Conservation (phyloP, 2,797 vertebrate genomes). For the Myripristis murdjan region DNA sequence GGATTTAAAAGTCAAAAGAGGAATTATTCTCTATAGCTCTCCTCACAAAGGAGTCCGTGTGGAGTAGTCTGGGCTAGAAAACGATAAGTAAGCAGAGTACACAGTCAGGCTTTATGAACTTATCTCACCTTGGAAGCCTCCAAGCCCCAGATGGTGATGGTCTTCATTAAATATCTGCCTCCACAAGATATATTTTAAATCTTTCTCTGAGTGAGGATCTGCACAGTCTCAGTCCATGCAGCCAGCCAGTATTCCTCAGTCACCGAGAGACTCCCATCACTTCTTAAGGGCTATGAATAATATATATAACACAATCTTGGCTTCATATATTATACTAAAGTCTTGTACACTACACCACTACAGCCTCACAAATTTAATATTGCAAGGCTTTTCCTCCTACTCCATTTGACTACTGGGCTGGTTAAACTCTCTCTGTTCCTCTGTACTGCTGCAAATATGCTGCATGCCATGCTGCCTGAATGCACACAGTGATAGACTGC, state of each 20-base stretch:
- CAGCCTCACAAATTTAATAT: not conserved
- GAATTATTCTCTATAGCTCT: not conserved
- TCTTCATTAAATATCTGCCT: conserved; percentile 60
- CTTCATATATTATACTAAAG: conserved; percentile 32
- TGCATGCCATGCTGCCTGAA: too few species aligned
- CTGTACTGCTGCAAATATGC: not conserved
- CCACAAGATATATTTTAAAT: conserved; percentile 27
- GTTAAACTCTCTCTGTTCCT: not conserved
- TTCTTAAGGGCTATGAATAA: conserved; percentile 37
- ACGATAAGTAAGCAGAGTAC: conserved; percentile 45
- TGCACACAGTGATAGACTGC: too few species aligned
- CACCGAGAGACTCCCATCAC: conserved; percentile 11
- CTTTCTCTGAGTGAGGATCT: conserved; percentile 16
- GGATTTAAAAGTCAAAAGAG: conserved; percentile 8
- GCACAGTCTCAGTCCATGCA: conserved; percentile 11
- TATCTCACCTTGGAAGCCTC: conserved; percentile 24
- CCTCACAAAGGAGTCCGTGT: conserved; percentile 29
- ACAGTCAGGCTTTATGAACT: conserved; percentile 44
- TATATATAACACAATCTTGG: conserved; percentile 16
- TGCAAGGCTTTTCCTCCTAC: not conserved
- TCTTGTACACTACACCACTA: conserved; percentile 3
- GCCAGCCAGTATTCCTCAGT: not conserved
- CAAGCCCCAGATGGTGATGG: conserved; percentile 8
- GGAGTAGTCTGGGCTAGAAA: conserved; percentile 24
- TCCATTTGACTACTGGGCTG: too few species aligned